These are phyloP conservation scores for Mechanitis messenoides DNA, from an alignment of 2,888 invertebrate genomes.

Conservation along the genomic window DNA sequence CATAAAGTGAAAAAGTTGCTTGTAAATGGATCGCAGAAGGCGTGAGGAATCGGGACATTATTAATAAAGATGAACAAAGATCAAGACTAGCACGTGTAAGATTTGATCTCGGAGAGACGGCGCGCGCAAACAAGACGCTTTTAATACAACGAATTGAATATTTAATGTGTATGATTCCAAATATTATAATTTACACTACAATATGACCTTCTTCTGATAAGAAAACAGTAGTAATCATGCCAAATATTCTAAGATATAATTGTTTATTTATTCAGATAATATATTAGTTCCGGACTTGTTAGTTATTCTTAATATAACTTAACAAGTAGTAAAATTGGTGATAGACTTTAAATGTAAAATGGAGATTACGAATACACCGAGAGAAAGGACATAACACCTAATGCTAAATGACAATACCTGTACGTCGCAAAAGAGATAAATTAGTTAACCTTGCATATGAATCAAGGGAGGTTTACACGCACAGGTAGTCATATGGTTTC, in stretches of 20 bases:
- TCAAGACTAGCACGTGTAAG: slow-evolving; percentile 6
- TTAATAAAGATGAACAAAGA: slow-evolving; percentile 7
- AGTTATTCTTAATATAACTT: too few relatives aligned
- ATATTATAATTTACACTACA: not conserved
- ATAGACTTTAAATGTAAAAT: too few relatives aligned
- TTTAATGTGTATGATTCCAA: too few relatives aligned
- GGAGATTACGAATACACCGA: too few relatives aligned
- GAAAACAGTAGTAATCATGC: not conserved
- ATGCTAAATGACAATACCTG: not conserved
- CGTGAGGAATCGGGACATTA: slow-evolving; percentile 1
- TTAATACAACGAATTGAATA: not conserved
- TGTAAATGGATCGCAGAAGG: not conserved
- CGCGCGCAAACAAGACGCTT: not conserved
- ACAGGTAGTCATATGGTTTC: slow-evolving; percentile 7
- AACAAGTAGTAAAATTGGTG: too few relatives aligned
- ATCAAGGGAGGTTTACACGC: slow-evolving; percentile 2
- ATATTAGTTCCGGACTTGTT: too few relatives aligned
- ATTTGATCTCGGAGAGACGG: not conserved
- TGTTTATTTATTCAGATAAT: too few relatives aligned
- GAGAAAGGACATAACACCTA: too few relatives aligned
- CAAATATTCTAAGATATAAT: too few relatives aligned
- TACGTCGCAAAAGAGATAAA: not conserved
- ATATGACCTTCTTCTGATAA: slow-evolving; percentile 4
- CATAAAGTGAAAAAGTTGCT: too few relatives aligned
- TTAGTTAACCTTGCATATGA: slow-evolving; percentile 3